These are phyloP conservation scores for Promerops cafer DNA, from an alignment of 2,113 vertebrate genomes.

Conservation along the genomic window DNA sequence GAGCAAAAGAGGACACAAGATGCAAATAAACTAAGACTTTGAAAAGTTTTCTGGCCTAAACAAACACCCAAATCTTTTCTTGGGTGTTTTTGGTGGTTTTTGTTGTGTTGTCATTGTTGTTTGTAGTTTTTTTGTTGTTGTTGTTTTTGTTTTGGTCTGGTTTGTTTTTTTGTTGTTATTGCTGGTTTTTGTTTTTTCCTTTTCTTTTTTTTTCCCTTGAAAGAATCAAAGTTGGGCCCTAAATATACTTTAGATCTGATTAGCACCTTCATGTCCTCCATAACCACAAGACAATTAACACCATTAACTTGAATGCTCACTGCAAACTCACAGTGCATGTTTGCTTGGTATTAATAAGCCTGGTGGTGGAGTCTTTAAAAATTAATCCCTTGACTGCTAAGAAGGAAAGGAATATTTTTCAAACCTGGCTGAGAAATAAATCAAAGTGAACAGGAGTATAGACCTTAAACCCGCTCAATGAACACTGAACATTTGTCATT, in stretches of 20 bases:
- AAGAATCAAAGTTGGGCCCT: not conserved
- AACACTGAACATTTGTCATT: not conserved
- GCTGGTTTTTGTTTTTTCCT: not conserved
- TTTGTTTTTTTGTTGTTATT: not conserved
- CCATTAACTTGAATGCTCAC: not conserved
- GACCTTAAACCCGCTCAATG: not conserved
- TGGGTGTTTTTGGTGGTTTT: not conserved
- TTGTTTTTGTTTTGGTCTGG: not conserved
- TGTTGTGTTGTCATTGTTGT: not conserved
- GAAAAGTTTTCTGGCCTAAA: not conserved
- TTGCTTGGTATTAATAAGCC: not conserved
- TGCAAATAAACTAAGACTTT: not conserved
- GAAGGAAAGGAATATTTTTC: not conserved
- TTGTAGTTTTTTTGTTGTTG: too few relatives aligned
- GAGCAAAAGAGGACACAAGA: not conserved
- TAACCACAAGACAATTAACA: not conserved
- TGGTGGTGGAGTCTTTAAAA: not conserved
- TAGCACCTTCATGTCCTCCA: not conserved
- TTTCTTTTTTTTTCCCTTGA: accelerated
- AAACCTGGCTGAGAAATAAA: not conserved
- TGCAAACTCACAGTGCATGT: not conserved
- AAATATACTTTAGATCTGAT: not conserved
- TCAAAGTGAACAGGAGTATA: not conserved
- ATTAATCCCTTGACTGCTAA: not conserved
- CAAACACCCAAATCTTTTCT: not conserved